These are phyloP conservation scores for Pholis gunnellus DNA, from an alignment of 2,113 vertebrate species.

Conservation along the genomic window DNA sequence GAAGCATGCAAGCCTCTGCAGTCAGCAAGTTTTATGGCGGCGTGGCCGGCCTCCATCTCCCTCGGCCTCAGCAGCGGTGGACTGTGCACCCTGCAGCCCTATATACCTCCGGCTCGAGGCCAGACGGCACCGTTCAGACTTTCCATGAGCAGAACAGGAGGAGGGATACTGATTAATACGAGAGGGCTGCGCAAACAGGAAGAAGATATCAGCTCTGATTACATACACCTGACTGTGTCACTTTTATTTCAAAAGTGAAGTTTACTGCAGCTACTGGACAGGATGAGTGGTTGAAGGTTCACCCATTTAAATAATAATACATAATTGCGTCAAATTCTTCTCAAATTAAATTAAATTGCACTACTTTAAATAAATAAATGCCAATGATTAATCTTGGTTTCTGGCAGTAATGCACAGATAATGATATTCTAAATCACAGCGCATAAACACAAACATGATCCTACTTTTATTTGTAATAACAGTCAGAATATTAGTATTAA, in stretches of 20 bases:
- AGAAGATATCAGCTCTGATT: slow-evolving; percentile 12
- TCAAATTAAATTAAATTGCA: slow-evolving; percentile 19
- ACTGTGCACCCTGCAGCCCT: slow-evolving; percentile 28
- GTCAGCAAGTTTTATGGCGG: slow-evolving; percentile 71
- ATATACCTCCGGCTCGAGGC: slow-evolving; percentile 38
- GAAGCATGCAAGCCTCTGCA: slow-evolving; percentile 55
- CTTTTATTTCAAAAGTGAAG: neutral
- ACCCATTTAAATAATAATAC: neutral
- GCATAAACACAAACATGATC: neutral
- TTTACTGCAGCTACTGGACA: neutral
- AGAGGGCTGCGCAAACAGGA: slow-evolving; percentile 25
- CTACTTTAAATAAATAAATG: slow-evolving; percentile 16
- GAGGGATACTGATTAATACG: slow-evolving; percentile 25
- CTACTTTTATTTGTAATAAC: neutral
- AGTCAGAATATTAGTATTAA: slow-evolving; percentile 43
- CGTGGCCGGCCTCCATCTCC: slow-evolving; percentile 56
- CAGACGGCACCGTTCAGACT: slow-evolving; percentile 65
- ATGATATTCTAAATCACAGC: neutral
- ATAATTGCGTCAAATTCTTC: slow-evolving; percentile 11
- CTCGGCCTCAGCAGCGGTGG: slow-evolving; percentile 41
- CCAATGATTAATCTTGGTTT: neutral
- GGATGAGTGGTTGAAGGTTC: neutral
- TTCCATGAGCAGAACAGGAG: slow-evolving; percentile 88
- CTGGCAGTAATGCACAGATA: neutral
- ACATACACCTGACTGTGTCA: slow-evolving; percentile 9